Evolutionary conservation across 1,140 invertebrate genomes (phyloP), one percentile per base, ranked within the genome.

Genomic region (Lethocerus indicus): DNA sequence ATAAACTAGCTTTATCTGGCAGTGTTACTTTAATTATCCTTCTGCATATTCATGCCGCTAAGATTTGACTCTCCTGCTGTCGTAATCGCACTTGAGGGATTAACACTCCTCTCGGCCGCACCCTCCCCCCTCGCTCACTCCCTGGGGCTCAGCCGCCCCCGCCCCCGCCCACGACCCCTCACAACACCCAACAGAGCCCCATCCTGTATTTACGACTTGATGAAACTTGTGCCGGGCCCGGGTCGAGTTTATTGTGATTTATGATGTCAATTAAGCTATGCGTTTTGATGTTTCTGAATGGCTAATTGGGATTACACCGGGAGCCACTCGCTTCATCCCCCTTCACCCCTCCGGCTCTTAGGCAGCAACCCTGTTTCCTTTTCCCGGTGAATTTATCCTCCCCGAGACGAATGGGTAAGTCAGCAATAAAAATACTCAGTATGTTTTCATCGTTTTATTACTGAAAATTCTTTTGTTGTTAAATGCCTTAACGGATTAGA

Each of bases 1-100:
- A 44, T 44, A 44, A 44, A 44, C 42, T 44, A 44, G 9, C 42
- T 44, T 44, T 44, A 44, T 44, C 42, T 44, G 13, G 20, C 4
- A 23, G 9, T 41, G 9, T 20, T 44, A 44, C 42, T 44, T 44
- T 44, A 44, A 44, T 44, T 44, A 44, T 23, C 20, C 42, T 26
- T 14, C 20, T 44, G 20, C 42, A 44, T 44, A 44, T 44, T 44
- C 42, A 44, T 44, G 42, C 20, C 16, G 7, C 42, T 44, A 35
- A 35, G 29, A 35, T 35, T 35, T 35, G 29, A 35, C 29, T 35
- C 29, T 35, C 29, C 29, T n/a, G n/a, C n/a, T 7, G 41, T 23
- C 24, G 13, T 45, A 45, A 45, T 45, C 43, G 43, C 25, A 45
- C 43, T 45, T 45, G 43, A 45, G 43, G 43, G 43, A 45, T 45